These are phyloP conservation scores for Hestina assimilis DNA, from an alignment of 1,140 invertebrate species.

Conservation along the genomic window DNA sequence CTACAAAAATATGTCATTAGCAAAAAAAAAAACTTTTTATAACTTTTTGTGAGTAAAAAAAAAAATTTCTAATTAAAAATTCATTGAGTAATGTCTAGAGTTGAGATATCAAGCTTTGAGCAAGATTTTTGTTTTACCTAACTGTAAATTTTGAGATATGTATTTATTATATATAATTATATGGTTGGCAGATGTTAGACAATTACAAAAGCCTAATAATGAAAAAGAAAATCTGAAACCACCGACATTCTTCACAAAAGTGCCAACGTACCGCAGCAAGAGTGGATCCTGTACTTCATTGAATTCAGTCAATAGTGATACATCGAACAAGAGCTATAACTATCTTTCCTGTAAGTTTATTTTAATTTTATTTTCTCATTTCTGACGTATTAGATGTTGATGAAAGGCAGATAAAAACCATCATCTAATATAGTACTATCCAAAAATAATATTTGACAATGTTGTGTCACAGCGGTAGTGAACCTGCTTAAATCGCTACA, in stretches of 20 bases:
- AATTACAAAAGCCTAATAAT: constrained; percentile 31
- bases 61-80: too few species aligned
- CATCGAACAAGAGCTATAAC: constrained; percentile 41
- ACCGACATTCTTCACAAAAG: constrained; percentile 35
- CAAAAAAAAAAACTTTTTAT: too few species aligned
- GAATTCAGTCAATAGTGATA: constrained; percentile 50
- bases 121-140: too few species aligned
- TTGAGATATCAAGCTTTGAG: too few species aligned
- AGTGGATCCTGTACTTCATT: constrained; percentile 50
- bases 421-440: too few species aligned
- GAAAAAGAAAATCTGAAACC: constrained; percentile 33
- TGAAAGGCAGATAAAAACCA: too few species aligned
- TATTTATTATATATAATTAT: not conserved
- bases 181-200: constrained; percentile 47
- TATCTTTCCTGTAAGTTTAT: constrained; percentile 25
- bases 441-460: too few species aligned
- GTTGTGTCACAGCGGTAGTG: too few species aligned
- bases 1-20: too few species aligned
- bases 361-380: not conserved
- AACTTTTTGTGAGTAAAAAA: too few species aligned
- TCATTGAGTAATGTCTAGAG: not conserved
- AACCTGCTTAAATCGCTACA: too few species aligned
- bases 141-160: not conserved
- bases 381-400: too few species aligned
- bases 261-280: constrained; percentile 53